Conservation (phyloP, 2,113 vertebrate species). For the Zeus faber region DNA sequence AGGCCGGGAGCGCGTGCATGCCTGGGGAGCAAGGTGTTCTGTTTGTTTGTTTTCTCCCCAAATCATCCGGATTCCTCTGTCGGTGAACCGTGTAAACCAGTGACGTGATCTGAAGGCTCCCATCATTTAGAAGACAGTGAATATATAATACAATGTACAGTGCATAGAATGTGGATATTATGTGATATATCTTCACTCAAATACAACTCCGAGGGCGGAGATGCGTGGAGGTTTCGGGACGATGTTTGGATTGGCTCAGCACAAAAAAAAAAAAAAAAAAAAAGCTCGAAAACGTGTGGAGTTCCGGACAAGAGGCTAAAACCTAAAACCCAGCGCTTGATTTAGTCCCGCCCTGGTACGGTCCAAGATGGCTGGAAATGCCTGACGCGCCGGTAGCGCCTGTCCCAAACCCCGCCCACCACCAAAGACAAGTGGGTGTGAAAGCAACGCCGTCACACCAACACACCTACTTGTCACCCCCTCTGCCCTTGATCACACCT, state of each 20-base stretch:
- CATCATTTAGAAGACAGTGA: constrained; percentile 34
- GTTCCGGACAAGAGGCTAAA: no score
- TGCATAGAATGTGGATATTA: not conserved
- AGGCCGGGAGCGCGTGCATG: not conserved
- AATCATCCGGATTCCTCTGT: constrained; percentile 37
- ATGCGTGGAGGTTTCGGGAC: no score
- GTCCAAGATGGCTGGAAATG: no score
- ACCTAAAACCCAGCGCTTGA: not conserved
- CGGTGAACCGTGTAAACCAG: constrained; percentile 40
- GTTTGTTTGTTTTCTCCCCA: constrained; percentile 1
- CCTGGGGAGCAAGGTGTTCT: not conserved
- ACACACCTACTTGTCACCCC: constrained; percentile 10
- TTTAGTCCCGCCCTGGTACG: no score
- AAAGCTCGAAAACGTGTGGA: no score
- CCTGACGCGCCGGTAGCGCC: no score
- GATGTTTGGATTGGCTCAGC: not conserved
- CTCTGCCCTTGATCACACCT: constrained; percentile 25
- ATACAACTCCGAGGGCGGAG: no score
- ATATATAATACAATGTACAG: no score
- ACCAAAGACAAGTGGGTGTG: not conserved
- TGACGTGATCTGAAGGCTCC: constrained; percentile 43
- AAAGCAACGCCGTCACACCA: not conserved
- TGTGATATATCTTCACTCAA: no score
- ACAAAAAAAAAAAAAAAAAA: no score
- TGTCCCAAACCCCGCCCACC: not conserved